Conservation (phyloP, 2,113 vertebrate species). For the Cichladusa arquata region DNA sequence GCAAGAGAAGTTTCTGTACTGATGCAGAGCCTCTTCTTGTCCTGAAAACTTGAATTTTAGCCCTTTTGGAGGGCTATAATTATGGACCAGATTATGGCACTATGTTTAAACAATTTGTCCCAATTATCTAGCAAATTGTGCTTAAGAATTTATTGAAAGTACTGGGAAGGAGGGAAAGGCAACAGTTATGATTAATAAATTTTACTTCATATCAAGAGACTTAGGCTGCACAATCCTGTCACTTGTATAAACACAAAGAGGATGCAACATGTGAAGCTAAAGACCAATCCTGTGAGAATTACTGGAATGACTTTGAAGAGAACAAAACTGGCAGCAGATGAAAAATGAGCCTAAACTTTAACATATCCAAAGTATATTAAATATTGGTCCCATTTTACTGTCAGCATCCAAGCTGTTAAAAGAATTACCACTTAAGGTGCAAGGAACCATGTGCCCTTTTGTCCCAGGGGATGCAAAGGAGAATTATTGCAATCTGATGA, state of each 20-base stretch:
- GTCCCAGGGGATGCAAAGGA: background rate
- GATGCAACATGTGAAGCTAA: background rate
- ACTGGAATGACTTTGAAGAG: background rate
- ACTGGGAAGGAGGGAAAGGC: background rate
- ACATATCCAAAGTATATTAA: background rate
- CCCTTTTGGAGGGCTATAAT: background rate
- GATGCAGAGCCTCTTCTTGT: background rate
- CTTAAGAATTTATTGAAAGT: background rate
- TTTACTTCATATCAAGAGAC: background rate
- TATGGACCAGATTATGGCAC: background rate
- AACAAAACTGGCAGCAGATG: background rate
- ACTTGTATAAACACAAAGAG: background rate
- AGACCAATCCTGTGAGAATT: background rate
- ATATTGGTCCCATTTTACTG: background rate
- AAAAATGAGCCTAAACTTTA: background rate
- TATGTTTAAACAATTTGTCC: background rate
- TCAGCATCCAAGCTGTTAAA: background rate
- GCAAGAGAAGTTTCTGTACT: background rate
- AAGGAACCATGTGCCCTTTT: background rate
- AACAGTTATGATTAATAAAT: background rate
- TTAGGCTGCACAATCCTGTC: background rate
- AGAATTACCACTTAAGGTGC: background rate
- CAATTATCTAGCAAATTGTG: background rate
- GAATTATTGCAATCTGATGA: conserved; percentile 20
- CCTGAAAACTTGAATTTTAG: background rate